Evolutionary conservation across 2,113 vertebrate genomes (phyloP).

Genomic region (Gasterosteus aculeatus): DNA sequence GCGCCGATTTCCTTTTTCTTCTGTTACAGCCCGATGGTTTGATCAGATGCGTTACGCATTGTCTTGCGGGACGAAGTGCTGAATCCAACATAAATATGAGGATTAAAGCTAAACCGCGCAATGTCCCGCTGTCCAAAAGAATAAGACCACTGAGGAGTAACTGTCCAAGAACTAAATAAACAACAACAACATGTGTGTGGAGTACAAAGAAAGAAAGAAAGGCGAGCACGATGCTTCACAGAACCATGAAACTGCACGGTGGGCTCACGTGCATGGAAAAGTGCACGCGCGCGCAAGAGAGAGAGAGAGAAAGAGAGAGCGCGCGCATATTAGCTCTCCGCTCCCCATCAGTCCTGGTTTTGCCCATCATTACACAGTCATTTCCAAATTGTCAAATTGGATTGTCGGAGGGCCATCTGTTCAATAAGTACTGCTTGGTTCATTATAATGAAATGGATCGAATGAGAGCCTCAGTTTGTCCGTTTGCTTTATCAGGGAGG

Average conservation of each 20-base stretch:
- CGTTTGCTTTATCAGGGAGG: constrained; percentile 26
- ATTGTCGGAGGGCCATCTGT: constrained; percentile 65
- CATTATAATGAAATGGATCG: constrained; percentile 56
- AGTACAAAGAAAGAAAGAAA: constrained; percentile 19
- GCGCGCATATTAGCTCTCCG: constrained; percentile 18
- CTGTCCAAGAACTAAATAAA: constrained; percentile 21
- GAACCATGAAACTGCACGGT: constrained; percentile 27
- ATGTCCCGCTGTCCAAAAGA: constrained; percentile 51
- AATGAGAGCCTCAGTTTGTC: constrained; percentile 14
- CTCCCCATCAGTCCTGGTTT: constrained; percentile 21
- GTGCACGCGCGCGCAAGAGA: background rate
- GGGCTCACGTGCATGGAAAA: constrained; percentile 28
- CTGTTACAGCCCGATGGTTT: constrained; percentile 54
- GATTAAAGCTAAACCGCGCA: constrained; percentile 62
- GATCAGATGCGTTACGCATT: constrained; percentile 64
- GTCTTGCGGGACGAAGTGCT: constrained; percentile 64
- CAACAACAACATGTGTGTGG: background rate
- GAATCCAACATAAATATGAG: constrained; percentile 72
- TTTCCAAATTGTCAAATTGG: constrained; percentile 61
- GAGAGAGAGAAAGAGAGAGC: background rate
- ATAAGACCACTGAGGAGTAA: constrained; percentile 34
- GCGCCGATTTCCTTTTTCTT: constrained; percentile 17
- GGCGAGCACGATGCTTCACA: constrained; percentile 35
- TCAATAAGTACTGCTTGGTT: constrained; percentile 55
- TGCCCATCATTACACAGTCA: constrained; percentile 44